These are phyloP conservation scores for Chydorus sphaericus DNA, from an alignment of 2,888 invertebrate species.

Conservation along the genomic window DNA sequence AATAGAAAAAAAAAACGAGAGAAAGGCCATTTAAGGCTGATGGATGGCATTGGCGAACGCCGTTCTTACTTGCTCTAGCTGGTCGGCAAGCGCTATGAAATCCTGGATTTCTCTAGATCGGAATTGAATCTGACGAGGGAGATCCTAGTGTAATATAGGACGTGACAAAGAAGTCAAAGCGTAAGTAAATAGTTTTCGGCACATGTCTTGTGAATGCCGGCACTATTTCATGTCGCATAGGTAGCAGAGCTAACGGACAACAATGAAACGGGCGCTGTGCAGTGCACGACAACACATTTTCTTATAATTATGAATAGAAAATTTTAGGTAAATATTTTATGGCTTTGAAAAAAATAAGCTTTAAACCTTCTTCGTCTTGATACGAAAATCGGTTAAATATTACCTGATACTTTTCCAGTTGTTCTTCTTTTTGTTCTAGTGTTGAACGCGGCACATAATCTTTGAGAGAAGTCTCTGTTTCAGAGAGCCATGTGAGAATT, in stretches of 20 bases:
- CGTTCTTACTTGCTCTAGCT: constrained; percentile 69
- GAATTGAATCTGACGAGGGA: constrained; percentile 55
- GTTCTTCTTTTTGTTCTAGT: constrained; percentile 77
- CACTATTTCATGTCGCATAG: too few relatives aligned
- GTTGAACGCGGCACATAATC: constrained; percentile 69
- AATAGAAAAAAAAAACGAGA: constrained; percentile 8
- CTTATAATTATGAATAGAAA: too few relatives aligned
- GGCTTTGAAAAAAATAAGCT: background rate
- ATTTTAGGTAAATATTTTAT: background rate
- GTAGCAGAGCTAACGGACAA: background rate
- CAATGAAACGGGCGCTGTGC: constrained; percentile 1
- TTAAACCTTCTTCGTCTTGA: background rate
- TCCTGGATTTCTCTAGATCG: constrained; percentile 55
- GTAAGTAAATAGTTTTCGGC: too few relatives aligned
- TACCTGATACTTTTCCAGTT: constrained; percentile 80
- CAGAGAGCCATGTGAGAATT: constrained; percentile 65
- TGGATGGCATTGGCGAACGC: background rate
- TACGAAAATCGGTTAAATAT: constrained; percentile 16
- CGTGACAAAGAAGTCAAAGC: constrained; percentile 2
- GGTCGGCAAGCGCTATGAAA: constrained; percentile 56
- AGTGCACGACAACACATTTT: background rate
- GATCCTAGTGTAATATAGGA: constrained; percentile 42
- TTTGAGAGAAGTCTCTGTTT: constrained; percentile 71
- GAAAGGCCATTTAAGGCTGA: background rate
- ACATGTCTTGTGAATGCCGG: too few relatives aligned